Base-by-base conservation (phyloP, 2,113 vertebrate species). In the Colinus virginianus region DNA sequence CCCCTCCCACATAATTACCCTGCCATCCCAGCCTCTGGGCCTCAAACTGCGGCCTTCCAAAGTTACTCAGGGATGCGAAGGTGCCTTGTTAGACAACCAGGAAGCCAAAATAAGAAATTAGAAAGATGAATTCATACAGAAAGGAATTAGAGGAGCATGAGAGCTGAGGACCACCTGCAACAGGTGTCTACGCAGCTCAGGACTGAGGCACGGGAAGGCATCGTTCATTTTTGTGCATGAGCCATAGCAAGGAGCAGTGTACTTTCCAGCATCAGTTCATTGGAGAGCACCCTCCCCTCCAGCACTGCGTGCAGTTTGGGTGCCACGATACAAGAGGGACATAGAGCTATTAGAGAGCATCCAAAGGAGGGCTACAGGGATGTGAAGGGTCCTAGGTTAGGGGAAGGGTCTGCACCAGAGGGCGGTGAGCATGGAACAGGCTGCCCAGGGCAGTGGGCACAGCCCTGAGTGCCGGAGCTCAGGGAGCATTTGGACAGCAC, bases 31-130 rank as follows among this genome's bases (percentile, higher is more conserved):
- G 79, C 42, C 63, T 90, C 75, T 85, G 61, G 75, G 7, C 56
- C 87, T 30, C 74, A 82, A 94, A 82, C 49, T 43, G 13, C 1
- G 4, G 22, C 75, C 71, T 61, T 74, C 67, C 63, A 70, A 70
- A 95, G 84, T 84, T 49, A 81, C 75, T 75, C 51, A 68, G 74
- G 51, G 84, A 62, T 75, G 68, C 16, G 56, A 90, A 49, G 51
- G 40, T 51, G 46, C 16, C 46, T 70, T 71, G 38, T 70, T 83
- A 77, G 15, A 61, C 42, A 84, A 66, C 25, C 45, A 63, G 46
- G 21, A 84, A 26, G 26, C 2, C 6, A 43, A 84, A 68, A 63
- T 28, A 36, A 51, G 23, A 32, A 34, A 14, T 2, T 23, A 22
- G 53, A 42, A 83, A 38, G 66, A 61, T 19, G 74, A 70, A 71